These are phyloP conservation scores for Otolemur crassicaudatus DNA, from an alignment of 2,797 vertebrate species.

Conservation along the genomic window DNA sequence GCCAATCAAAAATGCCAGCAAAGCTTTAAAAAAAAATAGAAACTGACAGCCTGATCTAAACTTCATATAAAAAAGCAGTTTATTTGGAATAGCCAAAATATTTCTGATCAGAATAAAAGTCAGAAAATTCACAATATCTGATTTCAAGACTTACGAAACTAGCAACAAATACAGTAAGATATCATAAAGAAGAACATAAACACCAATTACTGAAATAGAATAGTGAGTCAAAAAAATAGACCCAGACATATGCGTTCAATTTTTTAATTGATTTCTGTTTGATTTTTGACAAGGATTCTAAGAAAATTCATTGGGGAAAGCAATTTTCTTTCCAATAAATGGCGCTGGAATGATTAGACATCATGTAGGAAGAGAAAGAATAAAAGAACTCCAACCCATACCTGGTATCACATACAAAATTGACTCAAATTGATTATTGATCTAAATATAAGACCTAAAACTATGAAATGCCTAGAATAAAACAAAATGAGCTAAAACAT, in stretches of 20 bases:
- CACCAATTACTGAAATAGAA: neutral
- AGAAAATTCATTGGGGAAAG: neutral
- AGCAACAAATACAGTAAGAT: neutral
- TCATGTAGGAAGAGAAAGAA: neutral
- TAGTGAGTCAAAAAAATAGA: neutral
- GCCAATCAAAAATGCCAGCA: neutral
- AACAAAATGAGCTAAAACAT: neutral
- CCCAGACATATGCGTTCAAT: neutral
- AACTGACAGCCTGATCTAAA: neutral
- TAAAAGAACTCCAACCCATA: neutral
- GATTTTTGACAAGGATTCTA: neutral
- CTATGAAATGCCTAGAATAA: neutral
- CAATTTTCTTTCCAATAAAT: neutral
- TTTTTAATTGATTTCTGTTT: neutral
- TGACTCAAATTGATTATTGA: neutral
- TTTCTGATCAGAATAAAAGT: neutral
- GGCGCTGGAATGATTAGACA: neutral
- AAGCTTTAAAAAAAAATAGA: neutral
- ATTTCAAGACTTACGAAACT: neutral
- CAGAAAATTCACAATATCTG: neutral
- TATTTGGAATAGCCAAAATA: neutral
- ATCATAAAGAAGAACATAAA: neutral
- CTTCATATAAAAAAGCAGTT: neutral
- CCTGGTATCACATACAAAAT: neutral
- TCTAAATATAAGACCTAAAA: neutral